Evolutionary conservation across 2,888 invertebrate species (phyloP).

Genomic region (Pandemis cinnamomeana): DNA sequence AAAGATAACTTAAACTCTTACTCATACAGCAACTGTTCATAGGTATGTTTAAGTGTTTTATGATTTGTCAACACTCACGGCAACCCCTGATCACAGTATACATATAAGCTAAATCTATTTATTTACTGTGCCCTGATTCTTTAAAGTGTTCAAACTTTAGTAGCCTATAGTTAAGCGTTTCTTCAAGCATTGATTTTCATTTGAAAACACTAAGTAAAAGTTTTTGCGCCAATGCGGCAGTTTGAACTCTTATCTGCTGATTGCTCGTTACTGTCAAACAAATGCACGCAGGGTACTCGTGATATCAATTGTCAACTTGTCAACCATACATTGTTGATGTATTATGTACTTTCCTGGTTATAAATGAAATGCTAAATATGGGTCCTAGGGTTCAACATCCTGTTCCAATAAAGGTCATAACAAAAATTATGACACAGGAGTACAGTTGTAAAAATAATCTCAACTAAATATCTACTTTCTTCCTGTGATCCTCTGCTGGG

Average conservation of each 20-base stretch:
- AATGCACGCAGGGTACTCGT: conserved; percentile 31
- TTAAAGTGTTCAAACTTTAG: background rate
- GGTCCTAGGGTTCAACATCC: conserved; percentile 16
- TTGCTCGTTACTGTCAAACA: conserved; percentile 24
- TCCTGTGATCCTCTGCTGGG: too few species aligned
- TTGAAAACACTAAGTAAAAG: background rate
- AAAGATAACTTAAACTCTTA: too few species aligned
- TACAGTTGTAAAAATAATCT: too few species aligned
- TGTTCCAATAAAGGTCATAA: background rate
- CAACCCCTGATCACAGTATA: too few species aligned
- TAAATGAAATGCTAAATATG: conserved; percentile 22
- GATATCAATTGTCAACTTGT: conserved; percentile 34
- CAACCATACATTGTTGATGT: conserved; percentile 14
- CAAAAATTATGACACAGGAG: background rate
- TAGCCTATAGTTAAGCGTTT: background rate
- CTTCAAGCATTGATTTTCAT: too few species aligned
- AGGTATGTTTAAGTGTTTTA: too few species aligned
- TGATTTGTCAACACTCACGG: too few species aligned
- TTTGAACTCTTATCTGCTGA: conserved; percentile 31
- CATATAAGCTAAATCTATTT: too few species aligned
- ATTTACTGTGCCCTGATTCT: too few species aligned
- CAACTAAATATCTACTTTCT: too few species aligned
- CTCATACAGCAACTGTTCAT: too few species aligned
- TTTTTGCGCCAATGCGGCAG: conserved; percentile 9
- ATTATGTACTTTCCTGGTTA: conserved; percentile 22